A percentile compares a stretch with the other conserved stretches of the same genome.
Conservation (phyloP, 2,888 invertebrate species). For the Eristalinus sepulchralis region DNA sequence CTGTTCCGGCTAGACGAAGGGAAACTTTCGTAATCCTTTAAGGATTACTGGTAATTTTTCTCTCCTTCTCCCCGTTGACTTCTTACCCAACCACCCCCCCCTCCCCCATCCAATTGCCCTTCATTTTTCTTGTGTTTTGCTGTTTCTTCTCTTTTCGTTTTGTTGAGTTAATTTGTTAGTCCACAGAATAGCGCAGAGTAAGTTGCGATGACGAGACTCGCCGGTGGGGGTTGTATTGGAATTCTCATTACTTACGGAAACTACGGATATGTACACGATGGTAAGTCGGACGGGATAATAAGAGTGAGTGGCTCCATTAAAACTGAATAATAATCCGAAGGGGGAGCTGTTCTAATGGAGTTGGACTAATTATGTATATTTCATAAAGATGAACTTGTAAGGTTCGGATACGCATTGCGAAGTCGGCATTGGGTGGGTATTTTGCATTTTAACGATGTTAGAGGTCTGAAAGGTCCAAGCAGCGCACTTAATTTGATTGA, state of each 20-base stretch:
- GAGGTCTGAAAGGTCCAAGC: neutral
- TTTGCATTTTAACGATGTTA: neutral
- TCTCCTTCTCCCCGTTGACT: no score
- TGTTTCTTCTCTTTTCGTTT: constrained; percentile 6
- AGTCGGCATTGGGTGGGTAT: constrained; percentile 6
- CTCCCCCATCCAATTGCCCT: neutral
- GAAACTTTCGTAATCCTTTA: constrained; percentile 65
- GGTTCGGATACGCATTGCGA: neutral
- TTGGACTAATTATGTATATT: constrained; percentile 47
- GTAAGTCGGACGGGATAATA: neutral
- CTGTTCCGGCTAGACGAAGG: constrained; percentile 28
- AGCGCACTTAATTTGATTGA: neutral
- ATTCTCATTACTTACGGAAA: constrained; percentile 41
- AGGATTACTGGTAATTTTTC: constrained; percentile 61
- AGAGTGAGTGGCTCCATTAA: constrained; percentile 10
- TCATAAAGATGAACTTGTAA: constrained; percentile 16
- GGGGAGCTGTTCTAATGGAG: constrained; percentile 10
- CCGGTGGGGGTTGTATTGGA: constrained; percentile 7
- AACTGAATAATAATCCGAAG: constrained; percentile 5
- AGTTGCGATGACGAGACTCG: neutral
- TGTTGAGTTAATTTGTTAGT: constrained; percentile 52
- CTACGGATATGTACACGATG: constrained; percentile 3
- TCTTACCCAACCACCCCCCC: no score
- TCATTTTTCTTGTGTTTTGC: neutral
- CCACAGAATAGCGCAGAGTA: neutral